phyloP scores from a whole-genome alignment of 2,113 vertebrate genomes.

The Leptobrachium ailaonicum region DNA sequence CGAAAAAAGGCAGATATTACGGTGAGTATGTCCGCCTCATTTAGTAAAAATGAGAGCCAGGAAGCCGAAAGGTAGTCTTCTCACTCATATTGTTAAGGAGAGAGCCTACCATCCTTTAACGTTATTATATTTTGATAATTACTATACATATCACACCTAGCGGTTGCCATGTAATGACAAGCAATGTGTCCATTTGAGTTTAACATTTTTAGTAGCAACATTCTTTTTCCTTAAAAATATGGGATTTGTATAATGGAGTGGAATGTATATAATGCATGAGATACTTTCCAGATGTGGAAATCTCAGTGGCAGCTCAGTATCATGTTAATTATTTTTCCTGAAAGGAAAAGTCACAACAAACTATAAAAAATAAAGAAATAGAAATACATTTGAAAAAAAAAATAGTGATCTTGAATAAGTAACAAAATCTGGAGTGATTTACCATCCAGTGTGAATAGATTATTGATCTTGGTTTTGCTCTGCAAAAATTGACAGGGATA shows the following conservation, averaged over 20 bases:
- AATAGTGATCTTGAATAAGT: constrained; percentile 52
- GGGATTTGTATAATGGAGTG: constrained; percentile 43
- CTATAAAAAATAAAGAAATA: constrained; percentile 7
- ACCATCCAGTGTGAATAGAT: constrained; percentile 43
- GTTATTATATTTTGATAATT: too few species aligned
- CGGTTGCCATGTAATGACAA: too few species aligned
- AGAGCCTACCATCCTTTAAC: too few species aligned
- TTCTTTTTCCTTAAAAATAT: constrained; percentile 16
- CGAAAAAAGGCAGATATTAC: too few species aligned
- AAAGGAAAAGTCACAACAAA: constrained; percentile 21
- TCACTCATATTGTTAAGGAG: too few species aligned
- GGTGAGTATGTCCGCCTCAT: too few species aligned
- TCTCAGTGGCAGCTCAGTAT: constrained; percentile 33
- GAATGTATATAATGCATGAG: constrained; percentile 48
- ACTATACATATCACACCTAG: too few species aligned
- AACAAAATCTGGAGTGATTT: constrained; percentile 51
- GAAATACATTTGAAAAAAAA: constrained; percentile 13
- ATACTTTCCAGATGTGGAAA: constrained; percentile 45
- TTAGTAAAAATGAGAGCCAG: too few species aligned
- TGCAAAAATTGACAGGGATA: constrained; percentile 39
- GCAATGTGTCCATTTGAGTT: too few species aligned
- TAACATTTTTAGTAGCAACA: too few species aligned
- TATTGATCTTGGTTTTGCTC: constrained; percentile 31
- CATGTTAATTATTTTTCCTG: constrained; percentile 42
- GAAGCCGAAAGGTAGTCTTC: too few species aligned